These are phyloP conservation scores for Urocyon cinereoargenteus DNA, from an alignment of 2,797 vertebrate species.

Conservation along the genomic window DNA sequence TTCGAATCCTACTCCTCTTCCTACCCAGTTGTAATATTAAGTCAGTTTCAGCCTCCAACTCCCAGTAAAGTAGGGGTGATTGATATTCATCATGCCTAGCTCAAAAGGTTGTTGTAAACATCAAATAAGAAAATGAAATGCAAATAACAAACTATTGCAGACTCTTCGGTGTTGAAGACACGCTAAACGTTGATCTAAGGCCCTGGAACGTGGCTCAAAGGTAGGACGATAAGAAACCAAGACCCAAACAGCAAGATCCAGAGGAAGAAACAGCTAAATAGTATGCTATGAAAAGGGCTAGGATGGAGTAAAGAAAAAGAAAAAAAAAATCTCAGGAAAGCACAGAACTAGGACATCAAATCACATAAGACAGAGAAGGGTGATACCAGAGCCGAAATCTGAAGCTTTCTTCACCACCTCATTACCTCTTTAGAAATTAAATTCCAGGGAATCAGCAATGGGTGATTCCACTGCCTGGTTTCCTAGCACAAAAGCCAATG, in stretches of 20 bases:
- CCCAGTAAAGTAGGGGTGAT: not conserved
- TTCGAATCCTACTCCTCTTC: not conserved
- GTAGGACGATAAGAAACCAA: not conserved
- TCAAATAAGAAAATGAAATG: not conserved
- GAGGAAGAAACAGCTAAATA: rapidly evolving
- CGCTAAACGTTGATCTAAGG: not conserved
- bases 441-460: not conserved
- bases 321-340: not conserved
- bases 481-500: not conserved
- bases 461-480: not conserved
- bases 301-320: not conserved
- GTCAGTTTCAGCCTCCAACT: not conserved
- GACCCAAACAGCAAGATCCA: not conserved
- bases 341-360: not conserved
- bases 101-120: not conserved
- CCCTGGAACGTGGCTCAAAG: not conserved
- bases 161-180: not conserved
- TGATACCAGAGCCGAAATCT: not conserved
- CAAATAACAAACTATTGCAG: not conserved
- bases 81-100: not conserved
- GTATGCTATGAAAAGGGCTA: no score
- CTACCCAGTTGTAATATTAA: no score
- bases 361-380: not conserved
- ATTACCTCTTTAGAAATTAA: conserved; percentile 44
- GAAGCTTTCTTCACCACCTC: not conserved